Percentiles rank a stretch among this genome's conserved stretches.
Conservation (phyloP, 2,888 invertebrate genomes). For the Thalpophila matura region DNA sequence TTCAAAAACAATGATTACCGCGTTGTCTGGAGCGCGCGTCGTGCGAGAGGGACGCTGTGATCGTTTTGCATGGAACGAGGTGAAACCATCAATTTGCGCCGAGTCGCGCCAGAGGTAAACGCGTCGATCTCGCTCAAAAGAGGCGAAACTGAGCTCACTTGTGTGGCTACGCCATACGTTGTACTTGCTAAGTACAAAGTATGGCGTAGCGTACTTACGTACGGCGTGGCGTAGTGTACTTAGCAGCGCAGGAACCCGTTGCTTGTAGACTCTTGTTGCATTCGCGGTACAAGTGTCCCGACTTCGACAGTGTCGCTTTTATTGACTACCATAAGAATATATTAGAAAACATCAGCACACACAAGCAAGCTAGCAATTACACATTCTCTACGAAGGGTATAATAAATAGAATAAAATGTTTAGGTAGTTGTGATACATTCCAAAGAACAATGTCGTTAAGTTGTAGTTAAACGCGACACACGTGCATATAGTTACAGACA, state of each 20-base stretch:
- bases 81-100: slow-evolving; percentile 88
- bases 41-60: slow-evolving; percentile 85
- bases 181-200: no score
- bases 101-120: slow-evolving; percentile 79
- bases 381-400: slow-evolving; percentile 16
- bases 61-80: slow-evolving; percentile 87
- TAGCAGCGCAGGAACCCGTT: slow-evolving; percentile 64
- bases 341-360: slow-evolving; percentile 1
- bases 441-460: slow-evolving; percentile 54
- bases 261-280: slow-evolving; percentile 75
- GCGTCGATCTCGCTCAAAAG: slow-evolving; percentile 79
- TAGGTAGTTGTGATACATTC: slow-evolving; percentile 30
- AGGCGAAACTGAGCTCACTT: slow-evolving; percentile 74
- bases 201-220: no score
- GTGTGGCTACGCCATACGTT: slow-evolving; percentile 72
- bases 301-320: slow-evolving; percentile 55
- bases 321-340: slow-evolving; percentile 10
- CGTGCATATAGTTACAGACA: slow-evolving; percentile 60
- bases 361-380: slow-evolving; percentile 16
- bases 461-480: slow-evolving; percentile 63
- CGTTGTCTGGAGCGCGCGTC: slow-evolving; percentile 80
- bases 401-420: slow-evolving; percentile 24
- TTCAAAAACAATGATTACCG: slow-evolving; percentile 87
- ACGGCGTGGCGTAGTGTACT: no score
- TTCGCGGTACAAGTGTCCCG: slow-evolving; percentile 68